phyloP scores from a whole-genome alignment of 2,888 invertebrate species.

The Toxonevra muliebris region DNA sequence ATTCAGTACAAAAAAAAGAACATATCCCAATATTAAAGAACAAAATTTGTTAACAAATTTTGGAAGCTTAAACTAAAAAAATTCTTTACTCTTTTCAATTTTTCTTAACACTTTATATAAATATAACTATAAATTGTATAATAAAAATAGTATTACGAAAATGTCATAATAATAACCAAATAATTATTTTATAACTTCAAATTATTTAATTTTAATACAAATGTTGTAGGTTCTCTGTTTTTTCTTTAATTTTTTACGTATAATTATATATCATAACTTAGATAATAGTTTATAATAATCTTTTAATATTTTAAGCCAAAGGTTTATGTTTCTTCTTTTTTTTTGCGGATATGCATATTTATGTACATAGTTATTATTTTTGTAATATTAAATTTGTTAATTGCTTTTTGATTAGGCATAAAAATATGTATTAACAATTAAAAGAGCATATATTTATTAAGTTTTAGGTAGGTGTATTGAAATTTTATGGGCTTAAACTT shows the following conservation, averaged over 20 bases:
- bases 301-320: neutral
- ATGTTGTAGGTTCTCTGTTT: too few relatives aligned
- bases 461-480: neutral
- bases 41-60: too few relatives aligned
- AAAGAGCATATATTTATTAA: too few relatives aligned
- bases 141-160: neutral
- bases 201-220: neutral
- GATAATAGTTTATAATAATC: neutral
- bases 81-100: too few relatives aligned
- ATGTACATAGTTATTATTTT: neutral
- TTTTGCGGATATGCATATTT: neutral
- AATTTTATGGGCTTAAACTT: constrained; percentile 1
- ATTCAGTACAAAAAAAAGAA: too few relatives aligned
- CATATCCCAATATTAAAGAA: too few relatives aligned
- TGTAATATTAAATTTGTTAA: neutral
- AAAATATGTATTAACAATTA: neutral
- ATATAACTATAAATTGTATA: neutral
- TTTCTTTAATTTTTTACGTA: neutral
- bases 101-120: too few relatives aligned
- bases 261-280: too few relatives aligned
- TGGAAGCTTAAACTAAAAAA: too few relatives aligned
- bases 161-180: neutral
- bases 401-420: neutral
- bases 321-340: neutral
- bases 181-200: neutral